Evolutionary conservation across 2,888 invertebrate genomes (phyloP), one percentile per base, ranked within the genome.

Genomic region (Drosophila macrospina): DNA sequence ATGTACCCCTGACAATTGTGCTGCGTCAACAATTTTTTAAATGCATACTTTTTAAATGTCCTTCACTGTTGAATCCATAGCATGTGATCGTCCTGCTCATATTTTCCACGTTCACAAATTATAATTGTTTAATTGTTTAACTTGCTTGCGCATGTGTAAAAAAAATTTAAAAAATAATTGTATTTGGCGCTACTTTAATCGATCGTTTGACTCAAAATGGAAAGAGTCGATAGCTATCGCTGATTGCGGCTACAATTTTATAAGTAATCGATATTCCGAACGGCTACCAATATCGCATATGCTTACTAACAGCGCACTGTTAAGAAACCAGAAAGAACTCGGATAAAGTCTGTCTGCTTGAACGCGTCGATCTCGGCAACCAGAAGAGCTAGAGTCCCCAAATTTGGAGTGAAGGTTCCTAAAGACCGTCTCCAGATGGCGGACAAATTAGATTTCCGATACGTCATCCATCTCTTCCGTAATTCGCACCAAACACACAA

Each of bases 81-180:
- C 78, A 78, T 78, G 78, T 79, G 20, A 41, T 45, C 62, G 65
- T 75, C 61, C 51, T 51, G 2, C 32, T 42, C n/a, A 77, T 73
- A 24, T 10, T 55, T 61, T 36, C n/a, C 32, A 42, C 39, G 20
- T 41, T 41, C 13, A 26, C 11, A 5, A 16, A 28, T 24, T 15
- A 13, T 7, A 37, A 11, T 15, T 60, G 5, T 26, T 32, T 15
- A 32, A 39, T 26, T 41, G 10, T 59, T 51, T 34, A 36, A 57
- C 39, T 36, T 62, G 62, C 61, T 62, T 63, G 62, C 55, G 74
- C 74, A 74, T 68, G 74, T 51, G 36, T 57, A 42, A 51, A 42
- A 20, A 10, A 20, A 20, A 10, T 13, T 30, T 55, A 47, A 11
- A 42, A 42, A 20, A 20, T 20, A 20, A 20, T 2, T 3, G n/a